Base-by-base conservation (phyloP, 2,113 vertebrate genomes). In the Pteruthius melanotis region DNA sequence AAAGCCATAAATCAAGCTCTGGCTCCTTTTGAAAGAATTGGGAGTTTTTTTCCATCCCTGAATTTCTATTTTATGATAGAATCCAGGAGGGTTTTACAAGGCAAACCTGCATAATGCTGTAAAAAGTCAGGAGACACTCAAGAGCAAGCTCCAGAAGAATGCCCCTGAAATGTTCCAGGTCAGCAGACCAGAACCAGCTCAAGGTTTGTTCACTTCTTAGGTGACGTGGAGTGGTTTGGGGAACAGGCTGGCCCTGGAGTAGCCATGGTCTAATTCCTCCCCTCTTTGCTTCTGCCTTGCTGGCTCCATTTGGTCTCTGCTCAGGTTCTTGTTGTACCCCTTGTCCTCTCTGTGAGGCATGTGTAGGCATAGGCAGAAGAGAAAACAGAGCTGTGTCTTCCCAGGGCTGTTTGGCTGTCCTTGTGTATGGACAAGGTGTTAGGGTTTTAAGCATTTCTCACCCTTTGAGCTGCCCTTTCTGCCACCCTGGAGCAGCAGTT, bases 1-100 rank as follows among this genome's bases (percentile, higher is more conserved):
- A 90, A 88, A 93, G 59, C 72, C 54, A 66, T 94, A 93, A 96
- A 96, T 93, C 92, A 95, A 40, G 23, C 18, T 33, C n/a, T 70
- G 85, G 15, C 42, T 94, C 35, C 16, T 90, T 93, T 93, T 77
- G 64, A 94, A 93, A 95, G 42, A 53, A 74, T 15, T 76, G 42
- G 42, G 7, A 28, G 9, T 1, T 3, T 14, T 82, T 77, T 90
- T 70, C 35, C 5, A 39, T 78, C 33, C 7, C 15, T 66, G 42
- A 71, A 77, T 83, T 95, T 95, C 64, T 68, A 71, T 78, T 94
- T 81, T 83, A 40, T 89, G 65, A 83, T 81, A 76, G 89, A 90
- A 87, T 87, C 24, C 54, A 78, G 71, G 56, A 93, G 19, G 13
- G 44, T 31, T 93, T 87, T 85, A 47, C 44, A 64, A 1, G 1